phyloP scores from a whole-genome alignment of 2,113 vertebrate species.

The Bombycilla garrulus region DNA sequence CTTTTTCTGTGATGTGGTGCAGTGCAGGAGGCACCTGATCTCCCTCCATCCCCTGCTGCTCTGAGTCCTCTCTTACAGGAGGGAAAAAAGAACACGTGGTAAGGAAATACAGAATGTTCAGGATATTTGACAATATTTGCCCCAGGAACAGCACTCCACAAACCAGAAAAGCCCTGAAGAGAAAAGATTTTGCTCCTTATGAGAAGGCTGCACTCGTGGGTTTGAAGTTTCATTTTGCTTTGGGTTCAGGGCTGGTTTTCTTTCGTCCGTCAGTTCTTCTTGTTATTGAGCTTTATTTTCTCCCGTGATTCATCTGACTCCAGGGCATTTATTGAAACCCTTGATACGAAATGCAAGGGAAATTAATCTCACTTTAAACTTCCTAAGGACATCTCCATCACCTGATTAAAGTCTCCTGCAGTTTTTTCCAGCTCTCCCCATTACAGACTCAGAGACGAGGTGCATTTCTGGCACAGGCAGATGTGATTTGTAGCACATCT shows the following conservation, averaged over 20 bases:
- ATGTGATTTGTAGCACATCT: background rate
- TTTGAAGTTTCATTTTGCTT: slow-evolving; percentile 18
- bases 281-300: slow-evolving; percentile 17
- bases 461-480: background rate
- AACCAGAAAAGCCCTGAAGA: background rate
- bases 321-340: slow-evolving; percentile 22
- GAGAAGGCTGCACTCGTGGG: background rate
- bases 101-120: background rate
- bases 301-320: slow-evolving; percentile 38
- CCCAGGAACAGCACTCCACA: background rate
- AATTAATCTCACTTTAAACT: background rate
- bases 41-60: background rate
- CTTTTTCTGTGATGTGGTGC: background rate
- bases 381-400: background rate
- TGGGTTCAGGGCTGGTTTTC: background rate
- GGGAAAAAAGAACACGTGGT: rapidly evolving
- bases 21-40: background rate
- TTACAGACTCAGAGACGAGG: background rate
- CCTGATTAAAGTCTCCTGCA: background rate
- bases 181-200: background rate
- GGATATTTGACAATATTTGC: background rate
- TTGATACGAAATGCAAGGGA: background rate
- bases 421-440: background rate
- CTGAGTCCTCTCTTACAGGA: background rate
- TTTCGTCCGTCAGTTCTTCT: background rate